Conservation (phyloP, 2,888 invertebrate genomes). For the Celastrina argiolus region DNA sequence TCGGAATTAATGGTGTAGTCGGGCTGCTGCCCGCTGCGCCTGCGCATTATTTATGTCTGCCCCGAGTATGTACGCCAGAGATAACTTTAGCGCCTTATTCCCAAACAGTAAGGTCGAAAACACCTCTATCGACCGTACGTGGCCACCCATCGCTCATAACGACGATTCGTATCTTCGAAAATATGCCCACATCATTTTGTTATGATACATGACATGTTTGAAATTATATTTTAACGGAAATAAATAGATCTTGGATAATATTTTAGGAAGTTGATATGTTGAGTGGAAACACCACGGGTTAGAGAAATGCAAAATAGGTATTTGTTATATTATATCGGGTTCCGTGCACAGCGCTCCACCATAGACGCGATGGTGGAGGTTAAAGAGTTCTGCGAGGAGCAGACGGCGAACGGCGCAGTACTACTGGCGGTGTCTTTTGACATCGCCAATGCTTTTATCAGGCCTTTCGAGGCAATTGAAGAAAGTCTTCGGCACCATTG, state of each 20-base stretch:
- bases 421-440: too few species aligned
- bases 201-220: background rate
- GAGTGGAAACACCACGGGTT: too few species aligned
- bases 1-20: background rate
- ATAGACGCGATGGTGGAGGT: too few species aligned
- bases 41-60: background rate
- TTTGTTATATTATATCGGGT: too few species aligned
- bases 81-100: background rate
- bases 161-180: background rate
- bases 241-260: background rate
- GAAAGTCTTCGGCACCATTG: too few species aligned
- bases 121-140: background rate
- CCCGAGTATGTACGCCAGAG: background rate
- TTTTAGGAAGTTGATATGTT: background rate
- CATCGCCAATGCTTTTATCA: too few species aligned
- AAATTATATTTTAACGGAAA: background rate
- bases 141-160: background rate
- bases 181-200: background rate
- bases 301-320: too few species aligned
- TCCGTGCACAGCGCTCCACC: too few species aligned
- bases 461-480: too few species aligned
- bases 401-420: too few species aligned
- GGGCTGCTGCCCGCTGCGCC: constrained; percentile 11
- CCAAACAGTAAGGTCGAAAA: background rate
- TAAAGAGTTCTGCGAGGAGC: too few species aligned